phyloP scores from a whole-genome alignment of 2,888 invertebrate species.

The Priocnemis perturbator region DNA sequence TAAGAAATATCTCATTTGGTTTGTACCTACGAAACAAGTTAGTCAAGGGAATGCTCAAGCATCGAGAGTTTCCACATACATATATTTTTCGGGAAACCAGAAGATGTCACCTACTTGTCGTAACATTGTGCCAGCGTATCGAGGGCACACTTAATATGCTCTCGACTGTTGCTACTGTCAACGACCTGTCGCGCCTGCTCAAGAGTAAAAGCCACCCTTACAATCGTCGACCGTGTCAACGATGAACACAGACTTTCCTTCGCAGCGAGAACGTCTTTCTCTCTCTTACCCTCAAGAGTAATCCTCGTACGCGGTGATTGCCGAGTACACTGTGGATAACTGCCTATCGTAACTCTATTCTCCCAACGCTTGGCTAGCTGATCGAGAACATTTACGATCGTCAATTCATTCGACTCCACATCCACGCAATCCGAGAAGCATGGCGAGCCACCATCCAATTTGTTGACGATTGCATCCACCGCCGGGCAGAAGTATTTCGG shows the following conservation, averaged over 20 bases:
- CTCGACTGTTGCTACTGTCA: slow-evolving; percentile 44
- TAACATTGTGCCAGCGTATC: slow-evolving; percentile 66
- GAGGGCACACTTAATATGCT: slow-evolving; percentile 60
- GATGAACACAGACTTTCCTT: slow-evolving; percentile 49
- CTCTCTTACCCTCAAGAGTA: slow-evolving; percentile 55
- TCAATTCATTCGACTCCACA: slow-evolving; percentile 56
- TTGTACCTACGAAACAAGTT: slow-evolving; percentile 78
- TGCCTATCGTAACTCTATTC: slow-evolving; percentile 58
- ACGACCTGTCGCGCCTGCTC: slow-evolving; percentile 58
- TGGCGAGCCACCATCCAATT: slow-evolving; percentile 31
- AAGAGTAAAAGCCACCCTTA: slow-evolving; percentile 41
- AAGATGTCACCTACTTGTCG: slow-evolving; percentile 56
- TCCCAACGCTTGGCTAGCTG: slow-evolving; percentile 54
- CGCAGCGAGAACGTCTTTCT: slow-evolving; percentile 45
- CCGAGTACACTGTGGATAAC: slow-evolving; percentile 60
- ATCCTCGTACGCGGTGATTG: slow-evolving; percentile 49
- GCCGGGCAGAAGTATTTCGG: slow-evolving; percentile 75
- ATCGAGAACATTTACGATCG: slow-evolving; percentile 55
- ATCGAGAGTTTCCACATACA: no score
- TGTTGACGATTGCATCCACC: slow-evolving; percentile 53
- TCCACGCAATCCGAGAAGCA: slow-evolving; percentile 50
- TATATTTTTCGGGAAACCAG: neutral
- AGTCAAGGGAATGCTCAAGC: no score
- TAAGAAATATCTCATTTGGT: slow-evolving; percentile 88
- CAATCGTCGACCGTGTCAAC: slow-evolving; percentile 26